Conservation (phyloP, 2,113 vertebrate species). For the Tachysurus vachellii region DNA sequence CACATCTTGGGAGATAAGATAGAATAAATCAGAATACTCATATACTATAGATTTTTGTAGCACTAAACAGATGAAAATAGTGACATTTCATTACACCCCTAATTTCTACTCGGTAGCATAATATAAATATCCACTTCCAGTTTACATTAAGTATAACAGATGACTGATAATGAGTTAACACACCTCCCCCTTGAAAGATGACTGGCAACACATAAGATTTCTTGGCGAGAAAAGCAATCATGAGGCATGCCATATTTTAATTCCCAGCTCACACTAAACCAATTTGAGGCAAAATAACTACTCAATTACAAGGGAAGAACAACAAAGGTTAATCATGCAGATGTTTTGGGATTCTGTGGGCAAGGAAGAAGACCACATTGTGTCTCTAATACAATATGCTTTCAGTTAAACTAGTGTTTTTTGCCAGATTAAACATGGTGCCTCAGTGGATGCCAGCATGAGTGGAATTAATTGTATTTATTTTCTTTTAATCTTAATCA, state of each 20-base stretch:
- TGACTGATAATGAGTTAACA: not conserved
- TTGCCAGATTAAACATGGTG: conserved; percentile 25
- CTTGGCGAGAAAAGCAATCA: conserved; percentile 17
- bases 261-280: conserved; percentile 39
- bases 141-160: not conserved
- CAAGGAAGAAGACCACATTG: conserved; percentile 14
- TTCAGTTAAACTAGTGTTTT: conserved; percentile 16
- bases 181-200: not conserved
- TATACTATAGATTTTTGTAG: not conserved
- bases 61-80: not conserved
- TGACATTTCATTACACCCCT: not conserved
- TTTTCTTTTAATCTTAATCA: conserved; percentile 13
- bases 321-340: conserved; percentile 46
- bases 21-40: not conserved
- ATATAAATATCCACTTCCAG: not conserved
- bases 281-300: conserved; percentile 38
- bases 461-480: conserved; percentile 16
- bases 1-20: not conserved
- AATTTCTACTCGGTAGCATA: not conserved
- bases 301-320: conserved; percentile 43
- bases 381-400: conserved; percentile 12
- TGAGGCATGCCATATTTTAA: conserved; percentile 18
- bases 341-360: conserved; percentile 1
- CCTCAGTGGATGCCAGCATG: not conserved
- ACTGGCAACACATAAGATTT: not conserved